These are phyloP conservation scores for Syngnathus scovelli DNA, from an alignment of 2,113 vertebrate genomes.

Conservation along the genomic window DNA sequence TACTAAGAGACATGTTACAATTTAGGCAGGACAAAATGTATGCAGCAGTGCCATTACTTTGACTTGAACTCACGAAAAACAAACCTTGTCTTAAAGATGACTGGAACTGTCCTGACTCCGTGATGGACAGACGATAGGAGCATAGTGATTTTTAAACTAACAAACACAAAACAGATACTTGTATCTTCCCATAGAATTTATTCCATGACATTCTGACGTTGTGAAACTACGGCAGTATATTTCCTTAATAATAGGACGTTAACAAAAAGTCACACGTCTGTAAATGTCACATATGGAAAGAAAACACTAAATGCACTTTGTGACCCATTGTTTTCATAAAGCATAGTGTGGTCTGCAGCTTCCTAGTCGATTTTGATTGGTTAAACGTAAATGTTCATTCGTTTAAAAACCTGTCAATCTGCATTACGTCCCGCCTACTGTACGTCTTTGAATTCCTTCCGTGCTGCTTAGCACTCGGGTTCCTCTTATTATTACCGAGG, in stretches of 20 bases:
- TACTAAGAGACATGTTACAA: not conserved
- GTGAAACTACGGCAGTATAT: not conserved
- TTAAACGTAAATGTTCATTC: constrained; percentile 13
- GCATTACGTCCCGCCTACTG: constrained; percentile 28
- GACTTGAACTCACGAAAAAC: not conserved
- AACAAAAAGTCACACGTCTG: not conserved
- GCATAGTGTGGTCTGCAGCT: not conserved
- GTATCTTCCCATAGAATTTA: not conserved
- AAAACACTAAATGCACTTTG: not conserved
- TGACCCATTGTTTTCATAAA: not conserved
- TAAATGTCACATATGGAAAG: not conserved
- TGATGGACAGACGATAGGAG: constrained; percentile 11
- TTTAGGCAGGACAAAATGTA: not conserved
- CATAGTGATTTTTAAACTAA: constrained; percentile 19
- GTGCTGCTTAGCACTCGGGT: constrained; percentile 16
- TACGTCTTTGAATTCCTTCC: constrained; percentile 38
- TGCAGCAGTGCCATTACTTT: too few species aligned
- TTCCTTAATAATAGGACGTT: not conserved
- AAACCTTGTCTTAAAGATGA: constrained; percentile 41
- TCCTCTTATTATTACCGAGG: not conserved
- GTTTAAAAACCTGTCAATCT: constrained; percentile 38
- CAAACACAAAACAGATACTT: not conserved
- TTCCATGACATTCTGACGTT: not conserved
- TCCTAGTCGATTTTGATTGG: constrained; percentile 46
- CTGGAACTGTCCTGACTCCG: constrained; percentile 40